A percentile compares a stretch with the other conserved stretches of the same genome.
Evolutionary conservation across 2,888 invertebrate species (phyloP).

Genomic region (Deroplatys truncata): DNA sequence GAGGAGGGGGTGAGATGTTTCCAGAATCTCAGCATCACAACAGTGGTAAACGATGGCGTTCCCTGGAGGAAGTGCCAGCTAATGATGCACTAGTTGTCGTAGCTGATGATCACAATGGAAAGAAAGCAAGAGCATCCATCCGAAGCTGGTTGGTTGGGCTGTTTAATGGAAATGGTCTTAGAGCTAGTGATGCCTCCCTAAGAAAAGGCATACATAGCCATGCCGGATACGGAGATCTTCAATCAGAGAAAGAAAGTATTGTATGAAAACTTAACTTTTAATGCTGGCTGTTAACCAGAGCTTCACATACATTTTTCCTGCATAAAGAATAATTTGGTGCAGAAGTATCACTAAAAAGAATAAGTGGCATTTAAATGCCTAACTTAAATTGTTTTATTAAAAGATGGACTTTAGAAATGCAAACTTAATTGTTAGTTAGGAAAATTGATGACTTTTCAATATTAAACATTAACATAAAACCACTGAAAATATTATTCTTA

Average conservation of each 20-base stretch:
- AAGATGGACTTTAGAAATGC: background rate
- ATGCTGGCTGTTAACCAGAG: background rate
- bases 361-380: background rate
- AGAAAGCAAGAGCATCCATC: constrained; percentile 64
- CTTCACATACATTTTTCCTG: background rate
- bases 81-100: constrained; percentile 30
- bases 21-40: constrained; percentile 40
- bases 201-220: constrained; percentile 46
- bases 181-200: constrained; percentile 58
- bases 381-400: background rate
- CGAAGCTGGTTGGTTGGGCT: constrained; percentile 71
- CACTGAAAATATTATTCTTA: background rate
- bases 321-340: background rate
- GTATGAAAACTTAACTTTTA: constrained; percentile 43
- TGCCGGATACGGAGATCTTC: constrained; percentile 51
- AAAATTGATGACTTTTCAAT: background rate
- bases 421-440: background rate
- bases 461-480: background rate
- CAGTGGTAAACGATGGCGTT: constrained; percentile 69
- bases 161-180: constrained; percentile 67
- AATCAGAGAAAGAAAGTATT: constrained; percentile 57
- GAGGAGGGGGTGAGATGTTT: constrained; percentile 21
- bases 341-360: background rate
- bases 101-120: constrained; percentile 40
- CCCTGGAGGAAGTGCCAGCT: constrained; percentile 63